Conservation (phyloP, 2,888 invertebrate species). For the Pasiphila rectangulata region DNA sequence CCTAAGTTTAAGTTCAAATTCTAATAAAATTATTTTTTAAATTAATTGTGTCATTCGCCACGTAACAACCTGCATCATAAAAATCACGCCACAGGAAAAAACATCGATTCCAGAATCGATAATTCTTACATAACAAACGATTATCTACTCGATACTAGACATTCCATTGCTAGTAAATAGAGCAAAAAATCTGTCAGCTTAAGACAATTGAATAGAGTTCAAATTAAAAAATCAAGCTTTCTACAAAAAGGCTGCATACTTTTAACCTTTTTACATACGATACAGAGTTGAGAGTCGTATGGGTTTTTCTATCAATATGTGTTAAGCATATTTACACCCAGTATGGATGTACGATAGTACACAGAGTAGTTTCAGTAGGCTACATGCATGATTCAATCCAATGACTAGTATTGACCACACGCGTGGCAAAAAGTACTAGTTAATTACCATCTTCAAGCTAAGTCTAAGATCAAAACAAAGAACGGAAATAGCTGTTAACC, state of each 20-base stretch:
- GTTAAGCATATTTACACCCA: slow-evolving; percentile 12
- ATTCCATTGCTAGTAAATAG: slow-evolving; percentile 18
- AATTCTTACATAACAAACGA: slow-evolving; percentile 29
- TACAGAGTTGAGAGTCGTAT: neutral
- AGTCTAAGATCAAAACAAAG: too few species aligned
- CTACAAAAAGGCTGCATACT: neutral
- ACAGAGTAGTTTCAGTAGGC: slow-evolving; percentile 1
- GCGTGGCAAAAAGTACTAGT: too few species aligned
- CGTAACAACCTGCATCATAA: slow-evolving; percentile 12
- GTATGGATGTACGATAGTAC: slow-evolving; percentile 17
- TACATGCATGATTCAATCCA: too few species aligned
- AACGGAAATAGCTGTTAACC: too few species aligned
- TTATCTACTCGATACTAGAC: slow-evolving; percentile 7
- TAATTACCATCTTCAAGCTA: too few species aligned
- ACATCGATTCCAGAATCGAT: slow-evolving; percentile 32
- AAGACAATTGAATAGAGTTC: slow-evolving; percentile 1
- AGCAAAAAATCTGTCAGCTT: neutral
- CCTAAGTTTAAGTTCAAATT: too few species aligned
- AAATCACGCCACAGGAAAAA: slow-evolving; percentile 16
- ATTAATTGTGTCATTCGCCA: too few species aligned
- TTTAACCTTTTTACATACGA: neutral
- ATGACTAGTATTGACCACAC: too few species aligned
- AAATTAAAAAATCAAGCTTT: slow-evolving; percentile 6
- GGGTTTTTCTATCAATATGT: slow-evolving; percentile 3
- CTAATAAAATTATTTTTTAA: too few species aligned